phyloP scores from a whole-genome alignment of 2,888 invertebrate species.

The Scaptodrosophila latifasciaeformis region DNA sequence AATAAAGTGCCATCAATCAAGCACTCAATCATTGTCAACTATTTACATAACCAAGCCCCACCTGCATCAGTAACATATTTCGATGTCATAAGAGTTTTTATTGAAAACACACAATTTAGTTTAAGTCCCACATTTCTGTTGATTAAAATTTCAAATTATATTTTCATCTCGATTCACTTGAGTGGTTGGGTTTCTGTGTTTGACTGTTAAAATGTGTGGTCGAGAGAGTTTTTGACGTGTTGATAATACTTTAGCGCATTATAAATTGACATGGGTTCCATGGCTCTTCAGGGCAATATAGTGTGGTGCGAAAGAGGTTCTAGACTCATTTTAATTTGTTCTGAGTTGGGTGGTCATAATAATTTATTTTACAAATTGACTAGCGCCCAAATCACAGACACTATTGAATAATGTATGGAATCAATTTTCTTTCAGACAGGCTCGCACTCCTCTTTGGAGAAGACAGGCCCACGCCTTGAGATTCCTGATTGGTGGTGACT shows the following conservation, averaged over 20 bases:
- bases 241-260: slow-evolving; percentile 56
- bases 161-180: neutral
- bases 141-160: neutral
- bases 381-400: slow-evolving; percentile 51
- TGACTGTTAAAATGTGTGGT: neutral
- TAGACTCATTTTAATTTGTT: too few species aligned
- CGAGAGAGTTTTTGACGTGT: slow-evolving; percentile 1
- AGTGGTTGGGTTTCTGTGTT: neutral
- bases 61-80: slow-evolving; percentile 7
- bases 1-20: slow-evolving; percentile 25
- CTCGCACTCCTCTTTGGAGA: slow-evolving; percentile 10
- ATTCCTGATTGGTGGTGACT: too few species aligned
- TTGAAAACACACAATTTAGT: too few species aligned
- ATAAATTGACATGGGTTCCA: slow-evolving; percentile 7
- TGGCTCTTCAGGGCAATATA: too few species aligned
- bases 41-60: neutral
- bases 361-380: slow-evolving; percentile 47
- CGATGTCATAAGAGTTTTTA: neutral
- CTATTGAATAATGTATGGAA: slow-evolving; percentile 61
- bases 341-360: neutral
- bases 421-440: slow-evolving; percentile 47
- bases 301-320: too few species aligned
- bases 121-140: too few species aligned
- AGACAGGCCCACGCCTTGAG: neutral
- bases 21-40: slow-evolving; percentile 20